Evolutionary conservation across 2,113 vertebrate species (phyloP), one percentile per base, ranked within the genome.

Genomic region (Hoplias malabaricus): DNA sequence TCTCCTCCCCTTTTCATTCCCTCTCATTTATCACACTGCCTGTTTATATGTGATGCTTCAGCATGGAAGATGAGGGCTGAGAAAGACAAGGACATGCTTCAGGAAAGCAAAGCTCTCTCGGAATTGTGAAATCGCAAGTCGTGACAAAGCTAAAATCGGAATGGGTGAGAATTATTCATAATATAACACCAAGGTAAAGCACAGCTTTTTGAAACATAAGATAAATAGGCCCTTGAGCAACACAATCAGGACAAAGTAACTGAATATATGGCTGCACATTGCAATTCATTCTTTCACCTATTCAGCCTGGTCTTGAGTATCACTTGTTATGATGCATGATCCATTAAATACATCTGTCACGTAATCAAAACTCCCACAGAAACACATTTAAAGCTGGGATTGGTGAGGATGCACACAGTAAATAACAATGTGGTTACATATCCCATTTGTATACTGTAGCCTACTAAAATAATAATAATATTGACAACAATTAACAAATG

Each of bases 11-110:
- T 36, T 36, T 57, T 57, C 48, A 46, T 56, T 50, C 50, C 3
- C 3, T 70, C 75, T 53, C 40, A 3, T 77, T 77, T 21, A 70
- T 63, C 67, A 77, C 38, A 31, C 68, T 48, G 65, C 23, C 80
- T 68, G 33, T 63, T 69, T 62, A 69, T 29, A 73, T 23, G 21
- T 23, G 46, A 56, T 69, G 57, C 43, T 69, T 61, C 56, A 56
- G 54, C 29, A 2, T 56, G 21, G 34, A 69, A 62, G 50, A 73
- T 57, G 12, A 67, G 68, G 5, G 42, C 38, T 48, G 72, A 5
- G 34, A 53, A 65, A 65, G 29, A 40, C 56, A 33, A 62, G 29
- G 54, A 31, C 46, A 42, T 34, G 54, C 25, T 46, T 69, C 31
- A 19, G 66, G 23, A 69, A 31, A 23, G 9, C 36, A 63, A 8